Evolutionary conservation across 2,888 invertebrate species (phyloP), one percentile per base, ranked within the genome.

Genomic region (Apodemia duryi): DNA sequence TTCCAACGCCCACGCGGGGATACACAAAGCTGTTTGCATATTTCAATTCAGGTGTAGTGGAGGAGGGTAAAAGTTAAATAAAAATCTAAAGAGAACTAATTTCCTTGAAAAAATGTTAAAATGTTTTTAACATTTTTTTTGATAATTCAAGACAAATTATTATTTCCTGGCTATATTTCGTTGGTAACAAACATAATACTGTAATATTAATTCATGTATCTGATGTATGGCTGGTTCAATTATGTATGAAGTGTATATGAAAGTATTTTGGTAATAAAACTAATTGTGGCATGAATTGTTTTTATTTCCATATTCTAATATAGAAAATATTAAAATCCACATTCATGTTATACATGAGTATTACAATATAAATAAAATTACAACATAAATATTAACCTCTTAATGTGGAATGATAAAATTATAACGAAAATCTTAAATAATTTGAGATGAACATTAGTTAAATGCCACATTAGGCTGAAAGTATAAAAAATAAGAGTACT

Each of bases 141-240:
- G 11, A 1, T n/a, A 49, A 41, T 32, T 51, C 51, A 32, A 32
- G 51, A 35, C 13, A 32, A 32, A 49, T 64, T 43, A 29, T 32
- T 6, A 21, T 28, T 28, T 10, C 52, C 52, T 52, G 21, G n/a
- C 21, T 28, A 52, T 52, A 52, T 13, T 46, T 46, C 5, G 46
- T 46, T 46, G 0, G 5, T 46, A 46, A 46, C 13, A 46, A 46
- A 13, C 11, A 1, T 46, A 46, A 46, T 46, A 46, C 1, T 46
- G 46, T 57, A 57, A 32, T 57, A 13, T 29, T 57, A 54, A 54
- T 54, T 54, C 54, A 28, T 21, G 52, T 52, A 54, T 28, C 5
- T 54, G 54, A 54, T 54, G 54, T 54, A 54, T 54, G 54, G 54
- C 54, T 57, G 54, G 54, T 57, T 57, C 54, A 57, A 28, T 46